These are phyloP conservation scores for Lysiphlebus fabarum DNA, from an alignment of 1,140 invertebrate species.

Conservation along the genomic window DNA sequence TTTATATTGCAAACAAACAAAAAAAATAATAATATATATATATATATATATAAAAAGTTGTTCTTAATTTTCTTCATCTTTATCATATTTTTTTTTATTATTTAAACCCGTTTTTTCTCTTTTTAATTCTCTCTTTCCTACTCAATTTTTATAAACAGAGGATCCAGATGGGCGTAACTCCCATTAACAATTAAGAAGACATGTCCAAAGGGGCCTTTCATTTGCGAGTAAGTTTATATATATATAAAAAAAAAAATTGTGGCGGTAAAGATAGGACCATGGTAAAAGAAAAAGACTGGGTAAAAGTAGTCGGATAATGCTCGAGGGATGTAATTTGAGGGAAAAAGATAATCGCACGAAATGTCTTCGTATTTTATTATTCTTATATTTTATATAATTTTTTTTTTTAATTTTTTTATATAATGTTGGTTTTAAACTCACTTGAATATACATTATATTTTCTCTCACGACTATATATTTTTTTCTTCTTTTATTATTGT, in stretches of 20 bases:
- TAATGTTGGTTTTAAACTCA: neutral
- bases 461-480: constrained; percentile 1
- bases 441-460: neutral
- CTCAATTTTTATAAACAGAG: constrained; percentile 9
- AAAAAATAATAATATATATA: too few species aligned
- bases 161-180: constrained; percentile 29
- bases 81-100: constrained; percentile 11
- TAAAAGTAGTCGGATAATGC: constrained; percentile 16
- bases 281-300: neutral
- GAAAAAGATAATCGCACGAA: constrained; percentile 27
- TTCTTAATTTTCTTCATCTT: neutral
- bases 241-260: too few species aligned
- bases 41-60: too few species aligned
- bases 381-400: neutral
- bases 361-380: neutral
- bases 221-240: neutral
- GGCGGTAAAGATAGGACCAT: too few species aligned
- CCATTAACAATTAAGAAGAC: constrained; percentile 41
- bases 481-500: too few species aligned
- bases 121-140: neutral
- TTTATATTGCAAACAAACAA: too few species aligned
- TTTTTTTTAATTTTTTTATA: constrained; percentile 7
- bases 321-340: constrained; percentile 36
- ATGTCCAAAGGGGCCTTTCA: constrained; percentile 15
- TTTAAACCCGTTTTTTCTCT: constrained; percentile 4